Base-by-base conservation (phyloP, 2,113 vertebrate genomes). In the Climacteris rufus region DNA sequence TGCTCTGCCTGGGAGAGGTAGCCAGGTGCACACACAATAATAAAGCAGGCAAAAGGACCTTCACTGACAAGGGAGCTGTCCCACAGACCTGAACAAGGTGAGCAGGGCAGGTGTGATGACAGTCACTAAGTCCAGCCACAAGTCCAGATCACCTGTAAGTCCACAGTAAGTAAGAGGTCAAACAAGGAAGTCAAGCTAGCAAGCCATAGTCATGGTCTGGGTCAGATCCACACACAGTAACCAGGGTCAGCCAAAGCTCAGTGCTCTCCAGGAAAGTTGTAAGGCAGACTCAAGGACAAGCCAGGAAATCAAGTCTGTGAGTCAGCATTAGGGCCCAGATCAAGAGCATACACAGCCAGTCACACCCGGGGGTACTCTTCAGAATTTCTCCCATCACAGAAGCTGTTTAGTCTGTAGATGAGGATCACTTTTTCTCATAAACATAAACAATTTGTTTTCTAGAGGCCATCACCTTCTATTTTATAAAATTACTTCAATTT, bases 311-410 rank as follows among this genome's bases (percentile, higher is more conserved):
- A 60, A 50, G 42, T 39, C 40, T 69, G 4, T 27, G 7, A 33
- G 30, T 52, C 13, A 69, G 13, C 33, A 23, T 22, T 42, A 76
- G 33, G 9, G 33, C 50, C 31, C 24, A 31, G 47, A 44, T 49
- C 22, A 61, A 23, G 15, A 60, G 2, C 1, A 1, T 13, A 24
- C 4, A 9, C 27, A 12, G 13, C 4, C 27, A 64, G 20, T 49
- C 44, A 47, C 13, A 69, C 13, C 6, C 16, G 33, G 23, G 7
- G 7, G 11, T 80, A 11, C 37, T 80, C n/a, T 85, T 74, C 33
- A n/a, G 27, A 15, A 33, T 83, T 63, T n/a, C 7, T 13, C 8
- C 6, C 16, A 21, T 60, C 22, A 40, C 11, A 87, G 9, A 79
- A 3, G 10, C 20, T 69, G 8, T 21, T 86, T 52, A 53, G 3